Percentiles rank a stretch among this genome's conserved stretches.
phyloP scores from a whole-genome alignment of 2,888 invertebrate genomes.

The Hanleya hanleyi region DNA sequence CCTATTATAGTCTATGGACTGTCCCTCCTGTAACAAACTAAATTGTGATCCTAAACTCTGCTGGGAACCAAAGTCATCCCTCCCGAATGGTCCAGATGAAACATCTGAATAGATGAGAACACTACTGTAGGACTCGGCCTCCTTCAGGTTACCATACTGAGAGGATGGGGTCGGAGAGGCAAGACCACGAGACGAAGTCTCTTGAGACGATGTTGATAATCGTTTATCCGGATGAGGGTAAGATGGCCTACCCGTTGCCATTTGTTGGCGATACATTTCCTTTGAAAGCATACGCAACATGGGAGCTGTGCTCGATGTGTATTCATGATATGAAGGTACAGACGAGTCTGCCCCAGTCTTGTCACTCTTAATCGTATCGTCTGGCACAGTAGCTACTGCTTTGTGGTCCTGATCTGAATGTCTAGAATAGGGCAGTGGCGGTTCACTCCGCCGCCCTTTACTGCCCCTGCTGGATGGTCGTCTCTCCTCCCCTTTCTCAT shows the following conservation, averaged over 20 bases:
- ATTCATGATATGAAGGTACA: constrained; percentile 1
- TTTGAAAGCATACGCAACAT: constrained; percentile 65
- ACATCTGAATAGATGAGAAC: constrained; percentile 61
- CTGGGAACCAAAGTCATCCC: constrained; percentile 53
- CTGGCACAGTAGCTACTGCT: neutral
- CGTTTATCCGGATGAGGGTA: constrained; percentile 37
- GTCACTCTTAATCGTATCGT: neutral
- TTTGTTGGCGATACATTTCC: constrained; percentile 55
- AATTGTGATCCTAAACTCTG: constrained; percentile 2
- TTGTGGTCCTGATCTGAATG: neutral
- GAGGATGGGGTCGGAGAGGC: constrained; percentile 44
- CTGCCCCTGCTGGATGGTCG: neutral
- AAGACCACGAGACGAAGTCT: constrained; percentile 11
- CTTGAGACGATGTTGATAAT: constrained; percentile 50
- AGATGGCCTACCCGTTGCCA: neutral
- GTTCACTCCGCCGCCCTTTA: neutral
- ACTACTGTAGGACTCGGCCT: constrained; percentile 63
- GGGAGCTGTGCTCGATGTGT: constrained; percentile 52
- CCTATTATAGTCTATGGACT: neutral
- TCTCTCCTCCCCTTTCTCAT: neutral
- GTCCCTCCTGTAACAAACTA: neutral
- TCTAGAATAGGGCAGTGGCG: neutral
- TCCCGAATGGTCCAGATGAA: constrained; percentile 51
- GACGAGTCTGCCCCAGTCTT: neutral
- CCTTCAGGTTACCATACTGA: constrained; percentile 48